phyloP scores from a whole-genome alignment of 2,797 vertebrate genomes.

The Crenichthys baileyi region DNA sequence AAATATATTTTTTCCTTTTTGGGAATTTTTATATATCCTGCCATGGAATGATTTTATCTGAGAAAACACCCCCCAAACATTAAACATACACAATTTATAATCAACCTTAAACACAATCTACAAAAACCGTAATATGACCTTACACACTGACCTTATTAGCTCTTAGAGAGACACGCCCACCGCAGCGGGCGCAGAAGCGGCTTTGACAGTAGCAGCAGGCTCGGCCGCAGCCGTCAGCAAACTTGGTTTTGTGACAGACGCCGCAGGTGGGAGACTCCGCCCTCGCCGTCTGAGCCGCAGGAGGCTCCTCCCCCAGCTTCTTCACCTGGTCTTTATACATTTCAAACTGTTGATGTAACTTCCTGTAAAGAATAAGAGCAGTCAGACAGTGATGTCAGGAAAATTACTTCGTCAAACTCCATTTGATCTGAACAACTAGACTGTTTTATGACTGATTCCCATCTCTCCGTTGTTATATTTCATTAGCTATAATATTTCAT shows the following conservation, averaged over 20 bases:
- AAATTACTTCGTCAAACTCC: not conserved
- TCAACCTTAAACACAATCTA: too few relatives aligned
- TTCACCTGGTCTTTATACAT: conserved; percentile 96
- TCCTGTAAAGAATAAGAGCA: conserved; percentile 75
- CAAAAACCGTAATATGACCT: not conserved
- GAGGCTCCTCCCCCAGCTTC: conserved; percentile 91
- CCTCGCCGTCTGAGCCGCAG: conserved; percentile 85
- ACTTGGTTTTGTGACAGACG: conserved; percentile 94
- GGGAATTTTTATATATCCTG: not conserved
- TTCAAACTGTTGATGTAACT: conserved; percentile 95
- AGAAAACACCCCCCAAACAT: not conserved
- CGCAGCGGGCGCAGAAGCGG: conserved; percentile 94
- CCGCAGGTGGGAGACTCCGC: conserved; percentile 92
- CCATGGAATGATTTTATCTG: not conserved
- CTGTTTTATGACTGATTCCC: not conserved
- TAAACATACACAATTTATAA: too few relatives aligned
- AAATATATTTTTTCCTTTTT: not conserved
- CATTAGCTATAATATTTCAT: not conserved
- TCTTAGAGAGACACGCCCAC: conserved; percentile 91
- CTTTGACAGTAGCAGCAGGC: conserved; percentile 95
- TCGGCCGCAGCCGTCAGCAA: conserved; percentile 92
- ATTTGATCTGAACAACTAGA: not conserved
- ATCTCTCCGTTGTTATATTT: not conserved
- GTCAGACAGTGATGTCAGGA: conserved; percentile 3
- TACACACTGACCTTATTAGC: conserved; percentile 87